Base-by-base conservation (phyloP, 1,140 invertebrate genomes). In the Orussus abietinus region DNA sequence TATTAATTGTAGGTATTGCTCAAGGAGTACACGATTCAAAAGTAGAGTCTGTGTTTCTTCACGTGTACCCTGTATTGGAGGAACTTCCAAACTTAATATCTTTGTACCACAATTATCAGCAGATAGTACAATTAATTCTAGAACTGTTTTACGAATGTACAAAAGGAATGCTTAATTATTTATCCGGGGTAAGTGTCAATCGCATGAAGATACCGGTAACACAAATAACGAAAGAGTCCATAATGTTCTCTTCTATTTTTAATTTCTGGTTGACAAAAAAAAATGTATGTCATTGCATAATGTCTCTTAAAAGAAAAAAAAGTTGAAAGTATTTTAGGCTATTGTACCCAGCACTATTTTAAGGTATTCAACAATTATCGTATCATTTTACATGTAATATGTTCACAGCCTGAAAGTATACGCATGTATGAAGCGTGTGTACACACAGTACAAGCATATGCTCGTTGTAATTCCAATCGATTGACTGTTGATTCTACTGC, bases 21-120 rank as follows among this genome's bases (percentile, higher is more conserved):
- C 72, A 77, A 69, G 79, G 82, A 26, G 64, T 76, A 31, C 60
- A 80, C 55, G 75, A 79, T 17, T 59, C 75, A 6, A 80, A 80
- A 25, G 75, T 80, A 22, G 65, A 80, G 37, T 66, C 77, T 11
- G 64, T 89, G 5, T 87, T 84, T 61, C 67, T 76, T 42, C 80
- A 84, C 58, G 60, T 86, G 2, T 73, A 76, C 25, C 80, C 80
- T 0, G 69, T 88, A 11, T 55, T 90, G 37, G 69, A 75, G 10
- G 81, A 86, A 57, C 66, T 84, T 49, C 79, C 84, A 2, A 76
- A 76, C 19, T 69, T 91, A 15, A 57, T 91, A 14, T 81, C 77
- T 38, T 56, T 86, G 3, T 92, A 89, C 60, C 85, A 88, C 66
- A 90, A 90, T 72, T 91, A 89, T 69, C 83, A 85, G 33, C 78